Base-by-base conservation (phyloP, 2,888 invertebrate species). In the Dichetophora obliterata region DNA sequence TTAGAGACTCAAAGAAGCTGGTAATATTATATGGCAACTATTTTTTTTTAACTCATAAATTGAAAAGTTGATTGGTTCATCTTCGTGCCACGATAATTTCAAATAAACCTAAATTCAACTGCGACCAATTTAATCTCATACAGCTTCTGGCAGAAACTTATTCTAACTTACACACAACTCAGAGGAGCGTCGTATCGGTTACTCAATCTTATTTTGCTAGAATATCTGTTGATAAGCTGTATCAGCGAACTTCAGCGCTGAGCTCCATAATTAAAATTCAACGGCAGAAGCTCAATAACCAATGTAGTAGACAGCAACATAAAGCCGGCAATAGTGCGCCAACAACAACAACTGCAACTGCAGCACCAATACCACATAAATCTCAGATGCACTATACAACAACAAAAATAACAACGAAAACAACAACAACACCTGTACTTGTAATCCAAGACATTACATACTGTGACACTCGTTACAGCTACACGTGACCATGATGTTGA, bases 381-480 rank as follows among this genome's bases (percentile, higher is more conserved):
- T 34, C 63, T 34, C 34, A 65, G 19, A 37, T n/a, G 31, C 16
- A 59, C 22, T 3, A 59, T 27, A 59, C 57, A 59, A 24, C 57
- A 59, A 22, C 57, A 31, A n/a, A n/a, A n/a, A n/a, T n/a, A 22
- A 22, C 57, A 54, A 66, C 66, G 24, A 50, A 52, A 16, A 52
- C 59, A 61, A 72, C 43, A 61, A 27, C 61, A 61, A 48, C 59
- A 63, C 52, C 31, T 65, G 50, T 19, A 63, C 31, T 19, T 73
- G 73, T 73, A 73, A 73, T 63, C 50, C 63, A 52, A 63, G 73
- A 63, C 73, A 73, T 63, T 63, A 63, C 73, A 63, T 73, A 63
- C 63, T 63, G 63, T 52, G 73, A 63, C 73, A 63, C 52, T 63
- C 63, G 63, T 73, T 73, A 73, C 73, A 73, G 63, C 63, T 63